phyloP scores from a whole-genome alignment of 2,113 vertebrate genomes.

The Tenrec ecaudatus region DNA sequence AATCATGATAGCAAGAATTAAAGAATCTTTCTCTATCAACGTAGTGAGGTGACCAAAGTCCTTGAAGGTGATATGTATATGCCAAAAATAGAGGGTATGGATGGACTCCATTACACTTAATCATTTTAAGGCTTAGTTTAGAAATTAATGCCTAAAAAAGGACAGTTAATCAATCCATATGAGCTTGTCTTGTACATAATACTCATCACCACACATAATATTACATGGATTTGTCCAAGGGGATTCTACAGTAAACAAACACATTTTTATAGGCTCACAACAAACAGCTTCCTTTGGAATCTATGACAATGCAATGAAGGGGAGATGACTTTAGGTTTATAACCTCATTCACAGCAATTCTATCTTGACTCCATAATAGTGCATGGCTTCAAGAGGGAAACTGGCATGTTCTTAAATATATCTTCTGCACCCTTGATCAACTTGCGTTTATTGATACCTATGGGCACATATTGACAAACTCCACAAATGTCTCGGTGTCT shows the following conservation, averaged over 20 bases:
- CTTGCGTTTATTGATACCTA: conserved; percentile 17
- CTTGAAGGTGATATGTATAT: conserved; percentile 34
- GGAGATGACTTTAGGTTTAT: not conserved
- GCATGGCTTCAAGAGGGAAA: not conserved
- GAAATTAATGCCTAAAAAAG: conserved; percentile 48
- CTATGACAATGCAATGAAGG: not conserved
- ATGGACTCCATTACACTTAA: not conserved
- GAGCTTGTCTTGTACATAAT: not conserved
- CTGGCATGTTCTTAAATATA: not conserved
- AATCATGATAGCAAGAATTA: not conserved
- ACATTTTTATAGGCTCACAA: conserved; percentile 17
- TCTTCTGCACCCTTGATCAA: not conserved
- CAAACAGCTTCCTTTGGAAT: not conserved
- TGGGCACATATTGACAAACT: not conserved
- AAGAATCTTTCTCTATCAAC: not conserved
- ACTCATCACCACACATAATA: conserved; percentile 8
- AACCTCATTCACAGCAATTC: not conserved
- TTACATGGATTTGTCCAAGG: not conserved
- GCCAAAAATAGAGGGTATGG: not conserved
- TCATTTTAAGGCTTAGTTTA: conserved; percentile 36
- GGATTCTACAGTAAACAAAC: not conserved
- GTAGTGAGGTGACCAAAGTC: not conserved
- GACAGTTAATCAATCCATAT: not conserved
- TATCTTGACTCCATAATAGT: conserved; percentile 2
- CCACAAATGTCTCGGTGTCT: not conserved